phyloP scores from a whole-genome alignment of 2,888 invertebrate species.

The Standfussiana lucernea region DNA sequence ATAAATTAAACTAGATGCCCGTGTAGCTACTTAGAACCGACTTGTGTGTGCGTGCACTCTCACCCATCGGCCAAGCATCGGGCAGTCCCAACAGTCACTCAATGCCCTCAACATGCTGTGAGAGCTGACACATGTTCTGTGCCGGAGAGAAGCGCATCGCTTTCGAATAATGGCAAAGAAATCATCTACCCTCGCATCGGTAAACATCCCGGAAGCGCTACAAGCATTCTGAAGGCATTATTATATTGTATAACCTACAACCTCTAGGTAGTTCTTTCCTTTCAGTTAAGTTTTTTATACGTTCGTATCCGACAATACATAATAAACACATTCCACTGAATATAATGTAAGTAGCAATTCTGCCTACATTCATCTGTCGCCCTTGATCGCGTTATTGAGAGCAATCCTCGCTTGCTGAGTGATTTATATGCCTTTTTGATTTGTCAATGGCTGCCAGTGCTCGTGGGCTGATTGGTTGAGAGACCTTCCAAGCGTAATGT shows the following conservation, averaged over 20 bases:
- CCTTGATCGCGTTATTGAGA: constrained; percentile 56
- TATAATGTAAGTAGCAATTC: constrained; percentile 27
- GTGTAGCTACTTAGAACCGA: too few relatives aligned
- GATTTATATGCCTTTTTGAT: constrained; percentile 53
- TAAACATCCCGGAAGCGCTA: too few relatives aligned
- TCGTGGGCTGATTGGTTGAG: constrained; percentile 42
- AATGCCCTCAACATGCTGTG: too few relatives aligned
- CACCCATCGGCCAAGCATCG: too few relatives aligned
- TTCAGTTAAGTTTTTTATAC: not conserved
- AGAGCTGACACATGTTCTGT: too few relatives aligned
- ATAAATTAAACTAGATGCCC: too few relatives aligned
- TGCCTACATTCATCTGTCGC: constrained; percentile 28
- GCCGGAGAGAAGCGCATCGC: too few relatives aligned
- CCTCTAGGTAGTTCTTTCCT: not conserved
- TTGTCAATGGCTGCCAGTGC: constrained; percentile 36
- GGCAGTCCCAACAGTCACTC: too few relatives aligned
- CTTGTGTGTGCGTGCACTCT: too few relatives aligned
- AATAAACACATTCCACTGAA: constrained; percentile 20
- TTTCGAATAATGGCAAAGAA: too few relatives aligned
- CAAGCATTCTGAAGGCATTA: too few relatives aligned
- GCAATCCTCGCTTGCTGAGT: constrained; percentile 35
- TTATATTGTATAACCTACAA: not conserved
- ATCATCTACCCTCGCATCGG: too few relatives aligned
- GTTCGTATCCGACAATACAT: not conserved
- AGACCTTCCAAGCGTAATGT: not conserved